Evolutionary conservation across 2,888 invertebrate species (phyloP).

Genomic region (Leuctra nigra): DNA sequence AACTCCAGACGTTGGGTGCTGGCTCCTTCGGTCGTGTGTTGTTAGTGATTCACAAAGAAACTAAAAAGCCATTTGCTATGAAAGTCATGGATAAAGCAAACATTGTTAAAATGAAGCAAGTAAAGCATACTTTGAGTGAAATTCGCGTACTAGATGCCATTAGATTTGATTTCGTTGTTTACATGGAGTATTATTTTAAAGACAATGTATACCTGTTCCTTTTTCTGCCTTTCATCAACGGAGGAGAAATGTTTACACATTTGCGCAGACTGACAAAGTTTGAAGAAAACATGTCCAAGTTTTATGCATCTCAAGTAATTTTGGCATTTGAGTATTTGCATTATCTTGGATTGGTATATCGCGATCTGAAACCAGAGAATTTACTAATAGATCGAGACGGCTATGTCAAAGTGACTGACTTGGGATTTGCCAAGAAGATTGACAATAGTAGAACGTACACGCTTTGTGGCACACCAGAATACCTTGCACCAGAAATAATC

Average conservation of each 20-base stretch:
- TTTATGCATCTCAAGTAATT: constrained; percentile 87
- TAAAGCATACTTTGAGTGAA: constrained; percentile 49
- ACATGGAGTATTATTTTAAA: constrained; percentile 3
- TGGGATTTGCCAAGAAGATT: constrained; percentile 82
- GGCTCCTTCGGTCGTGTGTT: constrained; percentile 56
- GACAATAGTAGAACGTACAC: constrained; percentile 51
- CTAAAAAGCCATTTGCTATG: constrained; percentile 49
- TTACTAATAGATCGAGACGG: constrained; percentile 72
- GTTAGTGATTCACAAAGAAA: constrained; percentile 49
- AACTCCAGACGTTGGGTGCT: constrained; percentile 51
- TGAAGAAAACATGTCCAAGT: constrained; percentile 73
- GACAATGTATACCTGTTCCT: constrained; percentile 5
- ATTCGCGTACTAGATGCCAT: neutral
- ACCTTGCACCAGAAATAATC: constrained; percentile 54
- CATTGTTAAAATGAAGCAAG: constrained; percentile 56
- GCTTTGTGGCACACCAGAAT: constrained; percentile 53
- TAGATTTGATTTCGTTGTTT: constrained; percentile 9
- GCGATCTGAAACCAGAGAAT: constrained; percentile 91
- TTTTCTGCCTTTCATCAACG: constrained; percentile 4
- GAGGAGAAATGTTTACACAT: constrained; percentile 14
- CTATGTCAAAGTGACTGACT: constrained; percentile 82
- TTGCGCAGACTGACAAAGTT: constrained; percentile 40
- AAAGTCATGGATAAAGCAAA: constrained; percentile 56
- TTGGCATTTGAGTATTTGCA: constrained; percentile 90
- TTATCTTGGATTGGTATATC: constrained; percentile 75